Conservation (phyloP, 2,888 invertebrate species). For the Drosophila anomelani region DNA sequence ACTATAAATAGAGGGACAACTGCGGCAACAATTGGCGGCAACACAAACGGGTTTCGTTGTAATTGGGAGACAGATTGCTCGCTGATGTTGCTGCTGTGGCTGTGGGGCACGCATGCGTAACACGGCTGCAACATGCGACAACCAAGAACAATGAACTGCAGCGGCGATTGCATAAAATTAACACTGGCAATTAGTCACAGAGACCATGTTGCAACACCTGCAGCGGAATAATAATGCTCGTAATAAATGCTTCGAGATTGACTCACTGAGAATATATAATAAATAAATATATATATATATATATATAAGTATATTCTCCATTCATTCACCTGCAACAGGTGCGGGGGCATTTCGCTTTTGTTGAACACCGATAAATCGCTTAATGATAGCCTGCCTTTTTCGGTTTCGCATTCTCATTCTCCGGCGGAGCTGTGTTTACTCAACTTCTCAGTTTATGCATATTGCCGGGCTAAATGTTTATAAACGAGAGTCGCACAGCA, state of each 20-base stretch:
- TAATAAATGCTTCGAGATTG: constrained; percentile 23
- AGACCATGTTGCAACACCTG: constrained; percentile 45
- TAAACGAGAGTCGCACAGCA: constrained; percentile 49
- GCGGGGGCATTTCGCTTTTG: constrained; percentile 25
- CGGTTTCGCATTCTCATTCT: constrained; percentile 25
- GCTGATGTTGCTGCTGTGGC: constrained; percentile 49
- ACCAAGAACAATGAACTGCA: constrained; percentile 41
- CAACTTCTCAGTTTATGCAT: constrained; percentile 37
- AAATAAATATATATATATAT: too few species aligned
- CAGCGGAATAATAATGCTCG: constrained; percentile 7
- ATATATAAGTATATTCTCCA: constrained; percentile 1
- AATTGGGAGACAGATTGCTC: constrained; percentile 56
- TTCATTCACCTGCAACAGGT: constrained; percentile 63
- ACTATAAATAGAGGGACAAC: constrained; percentile 67
- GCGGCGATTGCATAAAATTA: constrained; percentile 63
- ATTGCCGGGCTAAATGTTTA: constrained; percentile 58
- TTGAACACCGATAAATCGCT: constrained; percentile 29
- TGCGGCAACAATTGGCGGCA: constrained; percentile 52
- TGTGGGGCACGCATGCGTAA: constrained; percentile 70
- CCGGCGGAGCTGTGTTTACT: constrained; percentile 51
- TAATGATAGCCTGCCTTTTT: constrained; percentile 21
- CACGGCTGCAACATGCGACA: constrained; percentile 59
- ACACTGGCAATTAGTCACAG: constrained; percentile 59
- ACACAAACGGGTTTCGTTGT: constrained; percentile 36
- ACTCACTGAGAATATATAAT: constrained; percentile 13